Evolutionary conservation across 2,797 vertebrate genomes (phyloP), one percentile per base, ranked within the genome.

Genomic region (Ceyx erithaca): DNA sequence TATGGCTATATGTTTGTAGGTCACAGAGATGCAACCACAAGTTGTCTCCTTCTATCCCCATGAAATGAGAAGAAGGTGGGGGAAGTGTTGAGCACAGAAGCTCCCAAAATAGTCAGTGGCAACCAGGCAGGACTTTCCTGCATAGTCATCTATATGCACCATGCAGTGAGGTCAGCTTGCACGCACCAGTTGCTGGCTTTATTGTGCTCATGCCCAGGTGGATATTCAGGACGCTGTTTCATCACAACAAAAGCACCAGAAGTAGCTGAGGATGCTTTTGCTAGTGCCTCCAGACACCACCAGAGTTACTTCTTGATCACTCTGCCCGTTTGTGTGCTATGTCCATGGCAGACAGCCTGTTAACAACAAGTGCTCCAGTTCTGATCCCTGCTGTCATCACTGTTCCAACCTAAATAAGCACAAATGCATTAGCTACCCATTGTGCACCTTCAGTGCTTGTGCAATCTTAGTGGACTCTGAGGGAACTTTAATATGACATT

Each of bases 171-270:
- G 13, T 18, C 57, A 28, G 7, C 45, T 49, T 72, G 23, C 25
- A 72, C 0, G 0, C 7, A 4, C 46, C 10, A 9, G 9, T 68
- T 7, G 0, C 30, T 91, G 1, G 0, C 19, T 79, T 67, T 30
- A 9, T 19, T 66, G 25, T 40, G 26, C 20, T 49, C 37, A 21
- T n/a, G 33, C 6, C 67, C 63, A 52, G 26, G 0, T 66, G 31
- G 23, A 57, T 58, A 35, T 23, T 52, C 30, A 30, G 4, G 23
- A 43, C 11, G 31, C 14, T 18, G 4, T 45, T 80, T 51, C 12
- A 14, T 14, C 10, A n/a, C 52, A 16, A 31, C 64, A 75, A 52
- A 66, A 11, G 0, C 28, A 18, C 15, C 48, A 26, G 37, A 30
- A 45, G 26, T 25, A 72, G 28, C 10, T 41, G 12, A 59, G 31